A percentile compares a stretch with the other conserved stretches of the same genome.
Evolutionary conservation across 2,888 invertebrate species (phyloP).

Genomic region (Callosobruchus maculatus): DNA sequence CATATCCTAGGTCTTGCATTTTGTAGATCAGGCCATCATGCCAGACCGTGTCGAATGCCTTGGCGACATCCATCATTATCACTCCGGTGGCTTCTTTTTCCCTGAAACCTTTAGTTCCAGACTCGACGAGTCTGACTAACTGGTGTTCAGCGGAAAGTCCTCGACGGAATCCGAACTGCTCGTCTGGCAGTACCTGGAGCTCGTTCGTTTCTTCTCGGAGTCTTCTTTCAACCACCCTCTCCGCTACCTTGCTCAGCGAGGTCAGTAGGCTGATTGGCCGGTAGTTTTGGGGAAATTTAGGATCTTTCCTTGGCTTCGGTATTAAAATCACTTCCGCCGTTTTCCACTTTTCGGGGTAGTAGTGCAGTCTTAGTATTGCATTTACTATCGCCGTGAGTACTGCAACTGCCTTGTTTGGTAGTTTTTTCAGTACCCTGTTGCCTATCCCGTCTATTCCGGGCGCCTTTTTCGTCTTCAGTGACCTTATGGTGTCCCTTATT

Average conservation of each 20-base stretch:
- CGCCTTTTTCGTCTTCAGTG: conserved; percentile 2
- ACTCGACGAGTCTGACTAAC: neutral
- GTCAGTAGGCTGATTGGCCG: neutral
- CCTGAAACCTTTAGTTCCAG: neutral
- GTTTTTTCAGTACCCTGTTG: conserved; percentile 2
- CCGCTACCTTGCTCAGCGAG: neutral
- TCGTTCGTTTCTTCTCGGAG: neutral
- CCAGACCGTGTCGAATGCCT: neutral
- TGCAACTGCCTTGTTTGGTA: neutral
- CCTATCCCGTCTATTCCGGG: conserved; percentile 6
- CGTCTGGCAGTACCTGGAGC: neutral
- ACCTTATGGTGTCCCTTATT: neutral
- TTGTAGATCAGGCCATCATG: neutral
- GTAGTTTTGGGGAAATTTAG: neutral
- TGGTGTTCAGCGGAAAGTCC: neutral
- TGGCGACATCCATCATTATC: neutral
- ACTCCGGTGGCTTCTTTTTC: no score
- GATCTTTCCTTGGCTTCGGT: neutral
- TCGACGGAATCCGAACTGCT: neutral
- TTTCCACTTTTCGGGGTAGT: conserved; percentile 7
- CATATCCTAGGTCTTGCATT: neutral
- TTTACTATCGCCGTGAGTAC: conserved; percentile 6
- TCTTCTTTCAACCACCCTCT: neutral
- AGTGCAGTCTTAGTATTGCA: conserved; percentile 2
- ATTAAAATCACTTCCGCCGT: neutral